phyloP scores from a whole-genome alignment of 2,797 vertebrate species.

The Sternotherus odoratus region DNA sequence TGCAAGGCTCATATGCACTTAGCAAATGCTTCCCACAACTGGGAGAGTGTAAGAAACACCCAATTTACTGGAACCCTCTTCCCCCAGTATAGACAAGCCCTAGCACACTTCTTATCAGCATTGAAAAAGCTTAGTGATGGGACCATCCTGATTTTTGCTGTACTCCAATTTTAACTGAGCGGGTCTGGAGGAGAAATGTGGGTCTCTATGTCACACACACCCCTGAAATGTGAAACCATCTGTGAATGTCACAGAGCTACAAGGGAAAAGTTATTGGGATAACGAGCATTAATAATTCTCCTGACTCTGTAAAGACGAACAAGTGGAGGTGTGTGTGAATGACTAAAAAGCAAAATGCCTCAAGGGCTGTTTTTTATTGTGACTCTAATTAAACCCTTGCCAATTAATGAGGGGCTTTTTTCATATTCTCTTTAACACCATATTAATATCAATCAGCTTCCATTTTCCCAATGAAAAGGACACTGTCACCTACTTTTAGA shows the following conservation, averaged over 20 bases:
- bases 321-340: conserved; percentile 65
- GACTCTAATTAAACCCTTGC: conserved; percentile 83
- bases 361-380: conserved; percentile 68
- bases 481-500: conserved; percentile 67
- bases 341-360: conserved; percentile 74
- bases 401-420: conserved; percentile 65
- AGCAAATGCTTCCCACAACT: not conserved
- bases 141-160: fast-evolving
- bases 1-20: not conserved
- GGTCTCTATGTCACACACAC: not conserved
- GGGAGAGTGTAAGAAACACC: not conserved
- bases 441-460: conserved; percentile 72
- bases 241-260: conserved; percentile 43
- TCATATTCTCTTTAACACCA: conserved; percentile 57
- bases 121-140: not conserved
- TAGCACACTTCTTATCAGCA: not conserved
- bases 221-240: not conserved
- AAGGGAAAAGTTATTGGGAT: conserved; percentile 44
- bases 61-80: not conserved
- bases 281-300: conserved; percentile 60
- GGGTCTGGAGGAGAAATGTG: not conserved
- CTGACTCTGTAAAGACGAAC: conserved; percentile 28
- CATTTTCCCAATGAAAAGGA: conserved; percentile 85
- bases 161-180: not conserved
- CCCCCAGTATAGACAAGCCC: not conserved